Evolutionary conservation across 2,797 vertebrate genomes (phyloP).

Genomic region (Momotus momota): DNA sequence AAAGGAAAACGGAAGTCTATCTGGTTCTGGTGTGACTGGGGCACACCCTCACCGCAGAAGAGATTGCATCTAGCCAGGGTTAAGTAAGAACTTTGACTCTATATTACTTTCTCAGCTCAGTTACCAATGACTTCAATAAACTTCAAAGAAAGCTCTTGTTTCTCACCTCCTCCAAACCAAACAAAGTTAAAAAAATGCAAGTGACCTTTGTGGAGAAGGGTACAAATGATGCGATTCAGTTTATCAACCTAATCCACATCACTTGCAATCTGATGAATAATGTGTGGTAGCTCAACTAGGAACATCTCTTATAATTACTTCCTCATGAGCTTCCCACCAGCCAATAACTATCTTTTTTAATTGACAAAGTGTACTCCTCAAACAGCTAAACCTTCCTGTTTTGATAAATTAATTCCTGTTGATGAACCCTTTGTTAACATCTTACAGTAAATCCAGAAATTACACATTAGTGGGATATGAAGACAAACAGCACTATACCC

Average conservation of each 20-base stretch:
- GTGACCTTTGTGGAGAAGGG: not conserved
- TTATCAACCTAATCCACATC: not conserved
- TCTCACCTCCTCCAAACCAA: not conserved
- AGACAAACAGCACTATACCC: not conserved
- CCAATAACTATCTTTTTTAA: constrained; percentile 26
- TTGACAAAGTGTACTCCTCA: not conserved
- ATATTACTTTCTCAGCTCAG: not conserved
- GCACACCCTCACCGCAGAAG: not conserved
- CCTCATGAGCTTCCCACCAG: not conserved
- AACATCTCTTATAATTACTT: constrained; percentile 25
- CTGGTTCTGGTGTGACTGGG: not conserved
- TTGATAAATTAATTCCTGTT: not conserved
- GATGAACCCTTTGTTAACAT: not conserved
- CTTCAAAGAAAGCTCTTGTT: not conserved
- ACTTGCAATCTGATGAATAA: not conserved
- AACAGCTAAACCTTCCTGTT: not conserved
- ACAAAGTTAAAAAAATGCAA: not conserved
- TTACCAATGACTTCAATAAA: not conserved
- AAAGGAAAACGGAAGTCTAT: not conserved
- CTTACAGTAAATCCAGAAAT: not conserved
- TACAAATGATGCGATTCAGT: not conserved
- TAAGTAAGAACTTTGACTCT: not conserved
- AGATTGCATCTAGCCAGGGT: not conserved
- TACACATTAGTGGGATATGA: not conserved
- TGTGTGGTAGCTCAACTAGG: not conserved